phyloP scores from a whole-genome alignment of 2,797 vertebrate species.

The Spheniscus humboldti region DNA sequence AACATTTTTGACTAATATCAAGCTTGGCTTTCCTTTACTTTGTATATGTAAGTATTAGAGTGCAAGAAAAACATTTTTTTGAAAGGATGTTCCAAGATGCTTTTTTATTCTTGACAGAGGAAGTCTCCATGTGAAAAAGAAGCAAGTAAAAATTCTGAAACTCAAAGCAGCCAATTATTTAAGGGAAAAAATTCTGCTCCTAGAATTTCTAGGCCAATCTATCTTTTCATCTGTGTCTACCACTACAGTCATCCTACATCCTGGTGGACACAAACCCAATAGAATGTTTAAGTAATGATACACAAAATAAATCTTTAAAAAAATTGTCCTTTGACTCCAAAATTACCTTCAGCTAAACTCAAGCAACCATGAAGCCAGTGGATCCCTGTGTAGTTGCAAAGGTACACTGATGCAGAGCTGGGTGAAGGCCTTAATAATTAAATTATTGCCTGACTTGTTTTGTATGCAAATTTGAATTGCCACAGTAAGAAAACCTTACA shows the following conservation, averaged over 20 bases:
- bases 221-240: background rate
- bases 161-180: background rate
- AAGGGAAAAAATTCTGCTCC: background rate
- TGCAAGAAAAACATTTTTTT: background rate
- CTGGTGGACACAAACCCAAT: background rate
- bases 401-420: background rate
- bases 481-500: background rate
- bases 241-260: background rate
- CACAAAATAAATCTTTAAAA: background rate
- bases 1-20: background rate
- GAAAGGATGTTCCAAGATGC: background rate
- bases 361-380: background rate
- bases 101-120: background rate
- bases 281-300: background rate
- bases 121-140: background rate
- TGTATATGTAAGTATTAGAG: background rate
- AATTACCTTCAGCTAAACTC: background rate
- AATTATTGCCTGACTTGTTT: background rate
- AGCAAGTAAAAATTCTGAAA: background rate
- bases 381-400: background rate
- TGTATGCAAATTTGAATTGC: background rate
- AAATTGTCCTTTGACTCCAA: background rate
- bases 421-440: background rate
- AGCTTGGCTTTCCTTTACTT: background rate
- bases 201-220: background rate